Evolutionary conservation across 2,888 invertebrate genomes (phyloP).

Genomic region (Heliconius ethilla): DNA sequence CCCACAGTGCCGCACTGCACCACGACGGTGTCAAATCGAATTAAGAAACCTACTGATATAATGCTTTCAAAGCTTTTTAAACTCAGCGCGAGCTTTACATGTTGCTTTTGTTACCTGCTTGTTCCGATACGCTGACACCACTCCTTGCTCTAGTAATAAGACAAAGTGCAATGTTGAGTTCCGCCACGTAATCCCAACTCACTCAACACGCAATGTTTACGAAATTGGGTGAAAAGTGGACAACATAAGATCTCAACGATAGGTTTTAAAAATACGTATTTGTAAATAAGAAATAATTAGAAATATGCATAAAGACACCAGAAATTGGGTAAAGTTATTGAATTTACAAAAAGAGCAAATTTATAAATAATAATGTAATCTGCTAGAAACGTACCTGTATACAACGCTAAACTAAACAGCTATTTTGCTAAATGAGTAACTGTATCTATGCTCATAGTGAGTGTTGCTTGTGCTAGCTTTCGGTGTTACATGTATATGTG

Average conservation of each 20-base stretch:
- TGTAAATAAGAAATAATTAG: neutral
- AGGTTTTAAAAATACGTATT: too few species aligned
- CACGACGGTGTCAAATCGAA: neutral
- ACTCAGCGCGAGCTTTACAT: conserved; percentile 5
- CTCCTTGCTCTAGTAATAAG: too few species aligned
- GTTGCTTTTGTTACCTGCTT: conserved; percentile 1
- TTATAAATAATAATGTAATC: neutral
- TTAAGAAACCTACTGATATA: neutral
- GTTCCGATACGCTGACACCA: neutral
- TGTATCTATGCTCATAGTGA: neutral
- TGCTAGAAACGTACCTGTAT: neutral
- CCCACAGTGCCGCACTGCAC: neutral
- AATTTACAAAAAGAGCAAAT: neutral
- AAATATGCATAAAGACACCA: neutral
- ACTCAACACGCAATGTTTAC: neutral
- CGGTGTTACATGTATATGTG: neutral
- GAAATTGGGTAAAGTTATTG: neutral
- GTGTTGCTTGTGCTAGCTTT: neutral
- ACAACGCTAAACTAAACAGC: neutral
- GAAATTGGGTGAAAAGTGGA: neutral
- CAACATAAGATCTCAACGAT: neutral
- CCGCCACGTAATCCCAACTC: too few species aligned
- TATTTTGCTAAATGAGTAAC: neutral
- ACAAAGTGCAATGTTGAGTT: too few species aligned
- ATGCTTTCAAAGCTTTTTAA: conserved; percentile 19